These are phyloP conservation scores for Micromussa lordhowensis DNA, from an alignment of 92 coral and sea anemone species.

Conservation along the genomic window DNA sequence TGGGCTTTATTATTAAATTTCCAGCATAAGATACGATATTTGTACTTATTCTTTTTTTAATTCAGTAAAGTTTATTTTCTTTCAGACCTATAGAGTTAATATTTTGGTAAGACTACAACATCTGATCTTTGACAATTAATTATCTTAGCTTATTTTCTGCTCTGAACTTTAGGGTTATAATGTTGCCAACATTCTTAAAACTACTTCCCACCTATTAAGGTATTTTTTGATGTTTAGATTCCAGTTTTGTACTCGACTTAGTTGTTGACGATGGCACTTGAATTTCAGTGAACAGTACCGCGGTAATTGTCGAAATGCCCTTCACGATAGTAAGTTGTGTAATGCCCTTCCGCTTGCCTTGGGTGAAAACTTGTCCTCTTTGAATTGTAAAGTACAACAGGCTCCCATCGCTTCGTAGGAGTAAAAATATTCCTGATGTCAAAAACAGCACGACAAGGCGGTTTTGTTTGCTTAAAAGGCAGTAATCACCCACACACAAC, in stretches of 20 bases:
- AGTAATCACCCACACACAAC: not conserved
- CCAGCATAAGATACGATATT: not conserved
- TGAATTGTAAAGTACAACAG: not conserved
- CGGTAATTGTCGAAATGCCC: not conserved
- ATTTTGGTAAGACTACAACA: not conserved
- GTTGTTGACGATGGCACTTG: not conserved
- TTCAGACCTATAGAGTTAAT: not conserved
- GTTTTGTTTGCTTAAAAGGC: constrained; percentile 7
- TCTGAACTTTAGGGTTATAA: not conserved
- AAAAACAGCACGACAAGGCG: not conserved
- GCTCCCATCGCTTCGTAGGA: not conserved
- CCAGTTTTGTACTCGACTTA: not conserved
- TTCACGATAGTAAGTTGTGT: not conserved
- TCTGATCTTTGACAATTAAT: not conserved
- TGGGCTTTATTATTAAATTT: not conserved
- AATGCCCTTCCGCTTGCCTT: not conserved
- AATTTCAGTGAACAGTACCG: not conserved
- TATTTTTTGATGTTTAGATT: not conserved
- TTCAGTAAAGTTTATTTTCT: not conserved
- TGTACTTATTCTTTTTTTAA: not conserved
- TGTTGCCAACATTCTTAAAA: not conserved
- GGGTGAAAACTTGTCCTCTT: not conserved
- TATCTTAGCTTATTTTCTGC: not conserved
- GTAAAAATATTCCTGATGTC: not conserved
- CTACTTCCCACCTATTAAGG: not conserved